These are phyloP conservation scores for Enteromius treurensis DNA, from an alignment of 2,797 vertebrate genomes.

Conservation along the genomic window DNA sequence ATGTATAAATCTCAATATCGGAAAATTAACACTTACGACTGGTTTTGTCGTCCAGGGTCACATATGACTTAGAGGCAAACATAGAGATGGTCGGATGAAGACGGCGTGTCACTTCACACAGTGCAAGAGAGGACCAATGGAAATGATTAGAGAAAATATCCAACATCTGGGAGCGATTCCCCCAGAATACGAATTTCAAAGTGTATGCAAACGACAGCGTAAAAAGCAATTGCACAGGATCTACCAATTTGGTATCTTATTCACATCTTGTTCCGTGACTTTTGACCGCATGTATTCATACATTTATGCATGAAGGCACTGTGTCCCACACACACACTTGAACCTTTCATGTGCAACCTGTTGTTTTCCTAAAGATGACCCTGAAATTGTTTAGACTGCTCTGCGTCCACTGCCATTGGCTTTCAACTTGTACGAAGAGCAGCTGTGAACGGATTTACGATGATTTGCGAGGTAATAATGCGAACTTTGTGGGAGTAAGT, in stretches of 20 bases:
- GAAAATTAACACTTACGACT: too few species aligned
- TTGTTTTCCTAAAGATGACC: constrained; percentile 33
- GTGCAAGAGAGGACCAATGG: constrained; percentile 70
- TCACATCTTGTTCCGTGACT: constrained; percentile 73
- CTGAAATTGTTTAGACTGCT: constrained; percentile 7
- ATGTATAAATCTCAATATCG: too few species aligned
- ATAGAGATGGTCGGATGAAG: constrained; percentile 21
- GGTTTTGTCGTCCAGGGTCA: too few species aligned
- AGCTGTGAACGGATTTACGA: constrained; percentile 32
- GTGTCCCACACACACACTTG: neutral
- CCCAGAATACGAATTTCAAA: constrained; percentile 77
- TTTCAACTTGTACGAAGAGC: constrained; percentile 27
- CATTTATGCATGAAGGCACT: constrained; percentile 61
- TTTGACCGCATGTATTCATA: constrained; percentile 65
- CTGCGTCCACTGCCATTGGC: neutral
- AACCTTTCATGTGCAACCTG: constrained; percentile 10
- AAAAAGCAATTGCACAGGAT: constrained; percentile 77
- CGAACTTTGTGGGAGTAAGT: neutral
- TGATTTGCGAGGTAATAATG: neutral
- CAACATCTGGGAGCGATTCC: constrained; percentile 81
- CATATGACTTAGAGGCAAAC: constrained; percentile 22
- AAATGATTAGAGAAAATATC: constrained; percentile 82
- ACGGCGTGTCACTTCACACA: constrained; percentile 73
- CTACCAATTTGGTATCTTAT: constrained; percentile 77
- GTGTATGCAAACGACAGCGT: constrained; percentile 70